phyloP scores from a whole-genome alignment of 35 echinoderm and acorn worm species.

The Acanthaster planci region DNA sequence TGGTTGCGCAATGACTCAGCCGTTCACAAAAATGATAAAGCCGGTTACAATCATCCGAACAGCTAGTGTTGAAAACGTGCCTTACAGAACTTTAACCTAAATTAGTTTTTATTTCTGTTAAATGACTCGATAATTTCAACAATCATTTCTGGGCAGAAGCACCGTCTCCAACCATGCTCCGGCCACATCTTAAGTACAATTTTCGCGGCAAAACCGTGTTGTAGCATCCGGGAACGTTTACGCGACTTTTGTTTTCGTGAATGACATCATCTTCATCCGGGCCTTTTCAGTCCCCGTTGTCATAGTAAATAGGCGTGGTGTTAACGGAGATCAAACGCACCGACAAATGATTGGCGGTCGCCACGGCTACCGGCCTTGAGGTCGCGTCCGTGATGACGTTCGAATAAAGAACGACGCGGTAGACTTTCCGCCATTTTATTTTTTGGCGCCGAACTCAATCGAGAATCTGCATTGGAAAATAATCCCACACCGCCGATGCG shows the following conservation, averaged over 20 bases:
- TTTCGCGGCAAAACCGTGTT: constrained; percentile 61
- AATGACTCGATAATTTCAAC: no score
- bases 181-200: background rate
- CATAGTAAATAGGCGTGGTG: constrained; percentile 46
- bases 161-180: no score
- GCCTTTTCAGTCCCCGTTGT: constrained; percentile 37
- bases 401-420: constrained; percentile 68
- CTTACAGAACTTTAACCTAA: no score
- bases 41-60: no score
- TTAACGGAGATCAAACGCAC: constrained; percentile 29
- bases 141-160: no score
- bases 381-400: constrained; percentile 62
- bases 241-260: constrained; percentile 13
- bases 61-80: no score
- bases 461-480: constrained; percentile 15
- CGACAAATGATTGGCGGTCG: constrained; percentile 63
- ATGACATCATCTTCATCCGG: constrained; percentile 65
- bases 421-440: constrained; percentile 64
- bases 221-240: constrained; percentile 48
- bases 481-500: constrained; percentile 32
- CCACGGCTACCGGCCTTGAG: constrained; percentile 44
- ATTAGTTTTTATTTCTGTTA: no score
- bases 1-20: constrained; percentile 15
- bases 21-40: background rate
- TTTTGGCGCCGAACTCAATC: constrained; percentile 32